Conservation (phyloP, 2,888 invertebrate genomes). For the Cephus runcator region DNA sequence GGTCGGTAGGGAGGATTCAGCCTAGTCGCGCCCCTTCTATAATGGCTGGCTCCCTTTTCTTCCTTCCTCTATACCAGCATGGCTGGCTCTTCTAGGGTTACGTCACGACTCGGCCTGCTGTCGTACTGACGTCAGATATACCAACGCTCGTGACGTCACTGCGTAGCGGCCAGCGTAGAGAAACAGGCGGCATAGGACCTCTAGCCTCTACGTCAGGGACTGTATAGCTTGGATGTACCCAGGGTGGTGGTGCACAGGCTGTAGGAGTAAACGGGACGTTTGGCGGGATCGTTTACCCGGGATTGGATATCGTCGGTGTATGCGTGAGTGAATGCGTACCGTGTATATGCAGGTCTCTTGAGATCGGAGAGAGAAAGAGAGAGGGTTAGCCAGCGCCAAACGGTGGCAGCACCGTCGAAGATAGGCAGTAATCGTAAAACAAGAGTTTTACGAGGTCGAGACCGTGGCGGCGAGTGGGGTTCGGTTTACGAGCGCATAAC, state of each 20-base stretch:
- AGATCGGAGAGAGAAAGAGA: background rate
- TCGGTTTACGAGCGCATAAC: conserved; percentile 65
- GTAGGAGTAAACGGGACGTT: background rate
- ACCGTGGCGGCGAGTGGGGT: conserved; percentile 47
- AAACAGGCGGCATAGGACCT: background rate
- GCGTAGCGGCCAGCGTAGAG: background rate
- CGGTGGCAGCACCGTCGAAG: conserved; percentile 51
- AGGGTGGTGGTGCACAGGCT: background rate
- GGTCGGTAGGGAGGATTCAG: conserved; percentile 65
- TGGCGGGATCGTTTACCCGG: background rate
- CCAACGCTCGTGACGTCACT: background rate
- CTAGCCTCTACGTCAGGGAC: background rate
- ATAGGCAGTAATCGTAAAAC: conserved; percentile 63
- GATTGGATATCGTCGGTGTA: background rate
- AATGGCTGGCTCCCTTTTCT: conserved; percentile 63
- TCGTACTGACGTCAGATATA: conserved; percentile 19
- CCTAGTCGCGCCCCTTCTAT: conserved; percentile 67
- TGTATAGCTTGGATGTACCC: background rate
- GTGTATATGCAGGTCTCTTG: background rate
- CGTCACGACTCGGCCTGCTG: conserved; percentile 27
- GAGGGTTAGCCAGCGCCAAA: conserved; percentile 1
- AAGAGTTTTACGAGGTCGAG: conserved; percentile 60
- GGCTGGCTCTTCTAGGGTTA: conserved; percentile 52
- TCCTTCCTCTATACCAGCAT: conserved; percentile 64
- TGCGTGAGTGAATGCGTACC: background rate